Evolutionary conservation across 2,113 vertebrate genomes (phyloP), one percentile per base, ranked within the genome.

Genomic region (Oncorhynchus gorbuscha): DNA sequence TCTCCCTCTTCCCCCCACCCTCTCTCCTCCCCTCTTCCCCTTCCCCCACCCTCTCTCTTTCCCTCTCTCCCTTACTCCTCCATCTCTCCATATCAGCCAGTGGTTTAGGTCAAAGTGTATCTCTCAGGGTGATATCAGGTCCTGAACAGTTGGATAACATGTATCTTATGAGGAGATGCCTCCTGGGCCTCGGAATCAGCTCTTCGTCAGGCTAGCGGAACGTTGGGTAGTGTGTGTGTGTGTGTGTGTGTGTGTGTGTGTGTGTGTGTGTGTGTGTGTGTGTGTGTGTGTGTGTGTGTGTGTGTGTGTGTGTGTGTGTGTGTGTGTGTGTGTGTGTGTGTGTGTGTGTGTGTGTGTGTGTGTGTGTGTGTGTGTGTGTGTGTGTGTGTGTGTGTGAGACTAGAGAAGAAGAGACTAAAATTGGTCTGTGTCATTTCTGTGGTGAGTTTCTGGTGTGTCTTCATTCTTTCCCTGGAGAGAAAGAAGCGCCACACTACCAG

Each of bases 101-200:
- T 71, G 82, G 82, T 84, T 77, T 72, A 75, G 76, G 78, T 69
- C 76, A 84, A 78, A 73, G 72, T 74, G 35, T 86, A 74, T 81
- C 74, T 85, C 71, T 76, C 39, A 9, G 75, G 73, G 65, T 61
- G 72, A 69, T 83, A 85, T 88, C 62, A 83, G 83, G 76, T 76
- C 87, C 83, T 69, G 61, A 80, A 64, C 71, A 89, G 69, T 71
- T 81, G 73, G 72, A 77, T 80, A 81, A 9, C 22, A 35, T 70
- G 71, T 79, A 86, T 89, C 81, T 82, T 77, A 89, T 79, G 79
- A 74, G 75, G 80, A 76, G 75, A 88, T 80, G 84, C 51, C 86
- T 82, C 83, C 83, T 86, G 79, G 83, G 68, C 62, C 75, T 51
- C 70, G 75, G 84, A 83, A 81, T 89, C 84, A 79, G 83, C 72